phyloP scores from a whole-genome alignment of 2,113 vertebrate species.

The Uria lomvia region DNA sequence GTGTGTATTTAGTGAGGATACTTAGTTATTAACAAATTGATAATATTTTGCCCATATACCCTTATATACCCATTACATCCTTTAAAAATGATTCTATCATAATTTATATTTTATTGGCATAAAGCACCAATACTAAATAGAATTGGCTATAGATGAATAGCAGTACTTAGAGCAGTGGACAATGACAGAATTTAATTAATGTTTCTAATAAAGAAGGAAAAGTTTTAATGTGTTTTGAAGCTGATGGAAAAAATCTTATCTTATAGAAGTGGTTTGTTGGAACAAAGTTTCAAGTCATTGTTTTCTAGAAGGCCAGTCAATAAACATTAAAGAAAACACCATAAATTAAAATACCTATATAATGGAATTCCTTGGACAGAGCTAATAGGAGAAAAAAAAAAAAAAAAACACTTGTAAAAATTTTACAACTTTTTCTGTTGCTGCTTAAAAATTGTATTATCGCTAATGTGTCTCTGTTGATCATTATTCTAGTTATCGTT shows the following conservation, averaged over 20 bases:
- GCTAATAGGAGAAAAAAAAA: no score
- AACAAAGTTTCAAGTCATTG: neutral
- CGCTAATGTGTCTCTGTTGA: neutral
- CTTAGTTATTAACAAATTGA: neutral
- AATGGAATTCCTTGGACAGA: neutral
- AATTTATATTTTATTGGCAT: neutral
- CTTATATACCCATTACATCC: fast-evolving
- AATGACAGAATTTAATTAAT: neutral
- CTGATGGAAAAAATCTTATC: neutral
- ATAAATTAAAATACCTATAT: neutral
- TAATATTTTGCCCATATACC: neutral
- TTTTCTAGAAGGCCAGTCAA: neutral
- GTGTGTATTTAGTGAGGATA: neutral
- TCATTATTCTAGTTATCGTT: neutral
- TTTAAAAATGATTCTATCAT: neutral
- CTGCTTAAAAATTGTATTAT: neutral
- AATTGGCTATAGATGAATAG: neutral
- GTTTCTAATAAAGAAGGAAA: neutral
- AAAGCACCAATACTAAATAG: neutral
- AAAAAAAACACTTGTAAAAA: neutral
- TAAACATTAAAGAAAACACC: neutral
- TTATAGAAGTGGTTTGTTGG: neutral
- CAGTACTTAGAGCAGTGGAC: neutral
- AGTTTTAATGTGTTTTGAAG: neutral
- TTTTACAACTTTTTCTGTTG: neutral